These are phyloP conservation scores for Xenopus laevis DNA, from an alignment of 2,113 vertebrate species.

Conservation along the genomic window DNA sequence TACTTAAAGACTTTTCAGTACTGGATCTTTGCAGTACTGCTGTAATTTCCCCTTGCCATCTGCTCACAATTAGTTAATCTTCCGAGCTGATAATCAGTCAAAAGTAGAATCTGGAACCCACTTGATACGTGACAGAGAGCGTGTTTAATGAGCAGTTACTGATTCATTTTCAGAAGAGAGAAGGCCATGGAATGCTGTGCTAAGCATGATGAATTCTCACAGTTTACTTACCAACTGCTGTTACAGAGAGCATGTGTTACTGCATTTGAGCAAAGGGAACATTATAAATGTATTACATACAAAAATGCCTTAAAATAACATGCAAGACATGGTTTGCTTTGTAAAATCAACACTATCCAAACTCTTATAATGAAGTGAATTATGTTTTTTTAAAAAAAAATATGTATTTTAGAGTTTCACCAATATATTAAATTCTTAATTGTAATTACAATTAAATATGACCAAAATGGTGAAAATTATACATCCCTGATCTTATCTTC, in stretches of 20 bases:
- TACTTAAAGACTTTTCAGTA: conserved; percentile 24
- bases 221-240: conserved; percentile 19
- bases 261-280: background rate
- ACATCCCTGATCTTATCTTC: too few species aligned
- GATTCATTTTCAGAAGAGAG: conserved; percentile 22
- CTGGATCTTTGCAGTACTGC: conserved; percentile 12
- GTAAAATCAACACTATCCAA: background rate
- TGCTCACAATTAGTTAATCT: conserved; percentile 42
- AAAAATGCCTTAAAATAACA: background rate
- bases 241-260: conserved; percentile 3
- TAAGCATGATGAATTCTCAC: conserved; percentile 10
- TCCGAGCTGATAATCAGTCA: conserved; percentile 33
- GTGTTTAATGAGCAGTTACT: conserved; percentile 38
- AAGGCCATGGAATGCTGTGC: conserved; percentile 16
- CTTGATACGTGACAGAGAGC: conserved; percentile 32
- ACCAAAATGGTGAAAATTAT: too few species aligned
- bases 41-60: conserved; percentile 25
- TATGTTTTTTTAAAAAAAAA: too few species aligned
- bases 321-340: background rate
- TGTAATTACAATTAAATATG: too few species aligned
- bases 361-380: background rate
- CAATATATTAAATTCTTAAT: too few species aligned
- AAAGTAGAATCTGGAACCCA: conserved; percentile 33
- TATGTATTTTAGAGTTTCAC: too few species aligned
- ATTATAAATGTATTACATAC: background rate